Evolutionary conservation across 35 echinoderm and acorn worm genomes (phyloP), one percentile per base, ranked within the genome.

Genomic region (Hemicentrotus pulcherrimus): DNA sequence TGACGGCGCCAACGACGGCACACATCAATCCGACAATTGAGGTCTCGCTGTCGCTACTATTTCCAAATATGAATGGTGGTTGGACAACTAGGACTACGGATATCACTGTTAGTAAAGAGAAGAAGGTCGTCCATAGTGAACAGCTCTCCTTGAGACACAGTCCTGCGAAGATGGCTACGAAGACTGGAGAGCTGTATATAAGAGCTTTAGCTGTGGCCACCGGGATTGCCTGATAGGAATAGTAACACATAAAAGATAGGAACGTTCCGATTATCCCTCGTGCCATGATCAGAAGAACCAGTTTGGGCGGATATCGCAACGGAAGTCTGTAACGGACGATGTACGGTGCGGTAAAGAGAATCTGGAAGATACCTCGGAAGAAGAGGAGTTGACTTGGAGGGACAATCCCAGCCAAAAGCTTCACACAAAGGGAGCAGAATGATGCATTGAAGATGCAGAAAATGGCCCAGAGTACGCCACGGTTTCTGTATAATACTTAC

Each of bases 201-300:
- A 93, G 32, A 47, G 91, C 91, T 31, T n/a, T 93, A 47, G 91
- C 91, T 32, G 32, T 58, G 8, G 32, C 91, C 16, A 93, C 46
- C 10, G 91, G 91, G 13, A 93, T 93, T 32, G 30, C 41, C 22
- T 93, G 91, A n/a, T 93, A 93, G 22, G 91, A 47, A 93, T 93
- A 93, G 46, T 48, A 93, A 90, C 88, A n/a, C 88, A 90, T 8
- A n/a, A 78, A 78, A 6, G 65, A 78, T 78, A 78, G 32, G n/a
- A 90, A 45, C 4, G 46, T 90, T 6, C 32, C 88, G 16, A 33
- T 90, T 33, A 47, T 32, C 88, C 88, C 88, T 47, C 32, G 14
- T 30, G 24, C 88, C 12, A 41, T 45, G 12, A 33, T 90, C 88
- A 90, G 31, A 9, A 90, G 31, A 90, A 90, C 4, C 32, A 16